Base-by-base conservation (phyloP, 2,797 vertebrate species). In the Arrhamphus sclerolepis region DNA sequence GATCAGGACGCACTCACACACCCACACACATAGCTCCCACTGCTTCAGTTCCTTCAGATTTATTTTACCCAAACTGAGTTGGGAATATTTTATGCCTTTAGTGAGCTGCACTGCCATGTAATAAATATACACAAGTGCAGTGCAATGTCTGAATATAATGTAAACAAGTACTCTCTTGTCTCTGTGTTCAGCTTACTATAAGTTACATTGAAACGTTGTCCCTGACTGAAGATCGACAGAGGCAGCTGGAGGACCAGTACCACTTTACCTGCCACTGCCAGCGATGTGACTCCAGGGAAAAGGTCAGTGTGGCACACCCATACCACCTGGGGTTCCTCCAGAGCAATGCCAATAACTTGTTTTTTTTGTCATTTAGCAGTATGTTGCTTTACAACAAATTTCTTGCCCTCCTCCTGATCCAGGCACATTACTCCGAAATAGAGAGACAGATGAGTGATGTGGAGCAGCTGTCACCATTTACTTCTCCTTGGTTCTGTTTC, bases 201-300 rank as follows among this genome's bases (percentile, higher is more conserved):
- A 89, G 87, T 59, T 91, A 91, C 50, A 82, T 88, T 0, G 89
- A 87, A 57, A 82, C 80, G 0, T 5, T 86, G 66, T 76, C 75
- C 3, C 9, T 78, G 65, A 82, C 72, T 39, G 78, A 80, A 46
- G 83, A 87, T 22, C 80, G 89, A n/a, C 83, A 26, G 73, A 80
- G 29, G 41, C 87, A 88, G 66, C 78, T 91, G 65, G 54, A 85
- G 56, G 83, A 87, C 14, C 89, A 89, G 69, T 91, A 89, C 56
- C 78, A 86, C 59, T 91, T 91, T 8, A 79, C 70, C 46, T 90
- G 89, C 83, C 54, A 5, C 70, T 91, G 90, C 63, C 78, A 82
- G 31, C 40, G 16, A 43, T 91, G 89, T 49, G 46, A 73, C 26
- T 75, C 78, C 28, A 26, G n/a, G 40, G 70, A 84, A 54, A 75